Conservation (phyloP, 2,888 invertebrate species). For the Scaeva pyrastri region DNA sequence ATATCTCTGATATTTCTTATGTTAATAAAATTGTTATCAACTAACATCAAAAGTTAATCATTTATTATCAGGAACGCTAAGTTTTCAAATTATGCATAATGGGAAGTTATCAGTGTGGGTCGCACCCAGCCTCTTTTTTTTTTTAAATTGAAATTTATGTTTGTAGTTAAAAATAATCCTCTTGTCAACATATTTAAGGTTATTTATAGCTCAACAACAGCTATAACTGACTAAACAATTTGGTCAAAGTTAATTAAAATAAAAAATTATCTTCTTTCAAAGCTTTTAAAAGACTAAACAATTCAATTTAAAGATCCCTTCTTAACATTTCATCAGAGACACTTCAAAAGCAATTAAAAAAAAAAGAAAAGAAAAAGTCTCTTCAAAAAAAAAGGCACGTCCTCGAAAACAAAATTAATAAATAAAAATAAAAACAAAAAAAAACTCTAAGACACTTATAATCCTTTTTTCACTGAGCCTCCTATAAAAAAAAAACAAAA, state of each 20-base stretch:
- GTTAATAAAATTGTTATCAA: no score
- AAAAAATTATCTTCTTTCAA: not conserved
- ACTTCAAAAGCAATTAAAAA: conserved; percentile 11
- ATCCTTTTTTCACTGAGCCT: conserved; percentile 23
- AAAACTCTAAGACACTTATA: conserved; percentile 31
- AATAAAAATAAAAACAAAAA: not conserved
- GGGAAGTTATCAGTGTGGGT: no score
- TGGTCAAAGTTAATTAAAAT: conserved; percentile 34
- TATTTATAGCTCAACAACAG: not conserved
- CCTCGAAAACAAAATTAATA: not conserved
- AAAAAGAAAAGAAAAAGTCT: not conserved
- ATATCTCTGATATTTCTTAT: no score
- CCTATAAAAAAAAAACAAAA: no score
- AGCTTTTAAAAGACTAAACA: not conserved
- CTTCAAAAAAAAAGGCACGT: conserved; percentile 6
- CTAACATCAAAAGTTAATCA: no score
- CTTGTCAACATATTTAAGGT: not conserved
- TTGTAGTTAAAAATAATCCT: not conserved
- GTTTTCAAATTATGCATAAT: no score
- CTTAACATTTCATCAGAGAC: not conserved
- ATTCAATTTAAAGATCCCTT: not conserved
- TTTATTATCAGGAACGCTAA: no score
- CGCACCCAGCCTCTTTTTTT: no score
- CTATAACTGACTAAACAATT: not conserved
- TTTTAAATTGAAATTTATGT: no score